Conservation (phyloP, 1,140 invertebrate genomes). For the Zaprionus gabonicus region DNA sequence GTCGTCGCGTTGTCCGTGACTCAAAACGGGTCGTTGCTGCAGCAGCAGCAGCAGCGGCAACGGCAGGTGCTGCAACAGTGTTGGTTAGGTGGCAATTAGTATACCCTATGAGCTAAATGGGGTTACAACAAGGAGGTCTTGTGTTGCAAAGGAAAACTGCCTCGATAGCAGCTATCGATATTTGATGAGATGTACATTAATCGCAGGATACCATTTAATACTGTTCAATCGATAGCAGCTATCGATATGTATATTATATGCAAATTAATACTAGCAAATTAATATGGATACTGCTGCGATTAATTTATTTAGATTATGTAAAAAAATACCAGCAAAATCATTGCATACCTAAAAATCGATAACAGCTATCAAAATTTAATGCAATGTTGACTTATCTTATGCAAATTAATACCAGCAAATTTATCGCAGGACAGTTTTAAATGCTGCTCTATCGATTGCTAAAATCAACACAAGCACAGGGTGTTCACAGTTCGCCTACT, state of each 20-base stretch:
- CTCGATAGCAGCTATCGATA: background rate
- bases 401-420: background rate
- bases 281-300: no score
- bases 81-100: constrained; percentile 9
- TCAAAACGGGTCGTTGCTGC: constrained; percentile 20
- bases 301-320: no score
- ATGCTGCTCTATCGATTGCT: background rate
- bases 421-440: background rate
- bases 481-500: background rate
- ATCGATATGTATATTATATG: background rate
- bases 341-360: no score
- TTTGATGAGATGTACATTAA: background rate
- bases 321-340: no score
- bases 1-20: constrained; percentile 37
- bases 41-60: constrained; percentile 2
- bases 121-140: background rate
- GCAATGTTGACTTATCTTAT: no score
- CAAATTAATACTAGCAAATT: background rate
- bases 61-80: constrained; percentile 40
- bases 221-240: background rate
- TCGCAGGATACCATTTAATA: no score
- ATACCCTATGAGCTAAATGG: constrained; percentile 8
- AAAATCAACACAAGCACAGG: background rate
- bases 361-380: no score
- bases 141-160: background rate